Percentiles rank a stretch among this genome's conserved stretches.
phyloP scores from a whole-genome alignment of 2,113 vertebrate genomes.

The Passer montanus region DNA sequence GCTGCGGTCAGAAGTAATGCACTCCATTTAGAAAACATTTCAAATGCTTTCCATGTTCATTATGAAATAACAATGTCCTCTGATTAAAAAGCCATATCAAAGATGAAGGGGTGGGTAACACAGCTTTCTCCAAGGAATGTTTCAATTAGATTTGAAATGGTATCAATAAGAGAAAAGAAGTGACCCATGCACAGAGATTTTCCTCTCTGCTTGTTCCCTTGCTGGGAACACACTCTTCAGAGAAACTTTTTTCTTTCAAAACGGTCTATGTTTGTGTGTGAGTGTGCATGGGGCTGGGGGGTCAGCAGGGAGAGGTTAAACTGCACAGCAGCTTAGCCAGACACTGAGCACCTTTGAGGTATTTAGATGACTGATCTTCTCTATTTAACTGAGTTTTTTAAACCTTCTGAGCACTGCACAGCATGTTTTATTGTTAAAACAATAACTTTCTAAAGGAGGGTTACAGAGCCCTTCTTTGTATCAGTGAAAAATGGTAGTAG shows the following conservation, averaged over 20 bases:
- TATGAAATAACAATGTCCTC: conserved; percentile 53
- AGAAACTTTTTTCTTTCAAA: conserved; percentile 4
- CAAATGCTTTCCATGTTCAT: conserved; percentile 53
- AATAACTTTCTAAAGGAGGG: not conserved
- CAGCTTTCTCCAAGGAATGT: conserved; percentile 44
- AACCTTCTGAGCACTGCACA: not conserved
- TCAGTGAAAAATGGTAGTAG: not conserved
- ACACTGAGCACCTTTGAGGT: not conserved
- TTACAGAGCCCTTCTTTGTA: not conserved
- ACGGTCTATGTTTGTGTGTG: not conserved
- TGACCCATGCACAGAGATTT: not conserved
- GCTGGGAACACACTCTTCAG: not conserved
- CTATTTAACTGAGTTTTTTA: not conserved
- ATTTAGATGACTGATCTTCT: not conserved
- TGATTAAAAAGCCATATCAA: conserved; percentile 72
- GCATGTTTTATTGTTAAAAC: not conserved
- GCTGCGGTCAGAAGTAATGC: conserved; percentile 42
- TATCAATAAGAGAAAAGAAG: conserved; percentile 19
- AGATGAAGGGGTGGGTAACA: not conserved
- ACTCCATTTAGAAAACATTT: conserved; percentile 52
- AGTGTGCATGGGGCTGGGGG: not conserved
- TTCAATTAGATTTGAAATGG: conserved; percentile 58
- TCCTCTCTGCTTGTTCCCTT: not conserved
- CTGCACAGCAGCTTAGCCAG: not conserved
- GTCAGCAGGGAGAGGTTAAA: not conserved